Conservation (phyloP, 2,113 vertebrate genomes). For the Epinephelus lanceolatus region DNA sequence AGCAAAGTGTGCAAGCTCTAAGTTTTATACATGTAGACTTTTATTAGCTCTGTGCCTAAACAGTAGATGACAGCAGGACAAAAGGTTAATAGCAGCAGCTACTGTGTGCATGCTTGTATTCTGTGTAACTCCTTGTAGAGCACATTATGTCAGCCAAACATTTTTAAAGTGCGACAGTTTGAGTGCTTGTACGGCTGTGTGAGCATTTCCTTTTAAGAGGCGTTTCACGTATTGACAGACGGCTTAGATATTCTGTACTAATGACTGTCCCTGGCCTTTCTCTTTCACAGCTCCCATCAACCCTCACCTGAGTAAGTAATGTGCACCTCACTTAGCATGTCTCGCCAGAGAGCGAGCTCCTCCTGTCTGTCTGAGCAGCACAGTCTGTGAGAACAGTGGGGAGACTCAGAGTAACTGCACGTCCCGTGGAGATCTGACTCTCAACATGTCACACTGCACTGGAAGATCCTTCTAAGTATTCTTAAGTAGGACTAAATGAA, state of each 20-base stretch:
- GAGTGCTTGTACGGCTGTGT: neutral
- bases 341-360: slow-evolving; percentile 9
- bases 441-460: slow-evolving; percentile 38
- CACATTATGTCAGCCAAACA: neutral
- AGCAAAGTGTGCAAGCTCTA: slow-evolving; percentile 13
- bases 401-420: slow-evolving; percentile 18
- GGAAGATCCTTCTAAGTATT: slow-evolving; percentile 19
- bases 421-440: slow-evolving; percentile 36
- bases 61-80: slow-evolving; percentile 1
- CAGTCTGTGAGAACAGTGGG: slow-evolving; percentile 41
- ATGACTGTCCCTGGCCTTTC: slow-evolving; percentile 60
- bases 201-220: slow-evolving; percentile 14
- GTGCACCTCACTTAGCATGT: slow-evolving; percentile 50
- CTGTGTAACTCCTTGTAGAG: neutral
- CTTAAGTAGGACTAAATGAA: slow-evolving; percentile 36
- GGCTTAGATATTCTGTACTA: slow-evolving; percentile 52
- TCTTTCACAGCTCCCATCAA: slow-evolving; percentile 87
- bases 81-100: slow-evolving; percentile 28
- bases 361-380: slow-evolving; percentile 7
- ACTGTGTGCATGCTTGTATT: neutral
- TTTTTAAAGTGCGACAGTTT: slow-evolving; percentile 13
- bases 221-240: slow-evolving; percentile 32
- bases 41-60: slow-evolving; percentile 38
- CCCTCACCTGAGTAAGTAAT: slow-evolving; percentile 89
- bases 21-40: slow-evolving; percentile 38